Base-by-base conservation (phyloP, 2,797 vertebrate genomes). In the Argya squamiceps region DNA sequence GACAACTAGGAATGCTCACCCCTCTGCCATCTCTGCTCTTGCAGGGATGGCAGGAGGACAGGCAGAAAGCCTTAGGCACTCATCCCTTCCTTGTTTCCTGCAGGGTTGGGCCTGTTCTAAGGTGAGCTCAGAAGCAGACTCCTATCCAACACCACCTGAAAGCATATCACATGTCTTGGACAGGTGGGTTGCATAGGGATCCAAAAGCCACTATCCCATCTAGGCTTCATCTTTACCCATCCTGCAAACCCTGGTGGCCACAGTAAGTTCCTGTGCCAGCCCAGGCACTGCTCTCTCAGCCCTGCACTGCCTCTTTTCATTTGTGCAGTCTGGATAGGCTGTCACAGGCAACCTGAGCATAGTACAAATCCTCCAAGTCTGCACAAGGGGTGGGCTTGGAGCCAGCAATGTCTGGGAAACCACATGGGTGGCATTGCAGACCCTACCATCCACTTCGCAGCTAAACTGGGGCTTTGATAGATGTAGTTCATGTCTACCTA, bases 1-100 rank as follows among this genome's bases (percentile, higher is more conserved):
- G 3, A 70, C 3, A 4, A 15, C n/a, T 9, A 39, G 22, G 37
- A 67, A 11, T 1, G 0, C 18, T 80, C 60, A n/a, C 4, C 10
- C 8, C 18, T 10, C 44, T 22, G 12, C n/a, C 73, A 75, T 58
- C 70, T 65, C 36, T 20, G 7, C 52, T 73, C 60, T 37, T 69
- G 23, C 56, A 71, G n/a, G 21, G 34, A 20, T 30, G 49, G n/a
- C 50, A 92, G 16, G 8, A 89, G 8, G 14, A 71, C 2, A 16
- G 76, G 15, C 7, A 4, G n/a, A 15, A 91, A 71, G 32, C 14
- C 41, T 4, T 43, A 22, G 24, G 29, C 5, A 43, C 37, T 46
- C 34, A 1, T 49, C 41, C 13, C 36, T 74, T 56, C 26, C 32
- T 84, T 49, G 15, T 77, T 46, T 70, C 56, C 27, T 44, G 11